Conservation (phyloP, 2,113 vertebrate genomes). For the human (Homo sapiens) region DNA sequence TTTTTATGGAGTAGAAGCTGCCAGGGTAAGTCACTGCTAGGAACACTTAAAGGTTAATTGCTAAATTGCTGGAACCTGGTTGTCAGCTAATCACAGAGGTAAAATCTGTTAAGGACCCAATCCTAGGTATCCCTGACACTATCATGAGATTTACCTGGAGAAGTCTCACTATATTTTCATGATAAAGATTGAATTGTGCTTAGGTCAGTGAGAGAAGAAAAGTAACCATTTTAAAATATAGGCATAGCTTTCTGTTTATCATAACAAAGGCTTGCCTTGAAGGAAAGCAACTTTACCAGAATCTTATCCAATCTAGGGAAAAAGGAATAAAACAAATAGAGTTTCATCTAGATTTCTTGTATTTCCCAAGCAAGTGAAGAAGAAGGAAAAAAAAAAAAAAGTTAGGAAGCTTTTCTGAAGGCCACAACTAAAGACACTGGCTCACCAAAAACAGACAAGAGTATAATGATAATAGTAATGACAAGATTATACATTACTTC, state of each 20-base stretch:
- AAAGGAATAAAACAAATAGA: not conserved
- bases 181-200: not conserved
- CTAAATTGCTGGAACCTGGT: not conserved
- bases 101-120: not conserved
- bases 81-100: not conserved
- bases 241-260: not conserved
- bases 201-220: not conserved
- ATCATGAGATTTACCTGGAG: not conserved
- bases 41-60: not conserved
- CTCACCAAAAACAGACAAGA: not conserved
- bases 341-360: not conserved
- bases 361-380: not conserved
- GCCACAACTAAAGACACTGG: not conserved
- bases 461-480: too few species aligned
- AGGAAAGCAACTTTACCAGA: not conserved
- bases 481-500: not conserved
- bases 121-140: fast-evolving
- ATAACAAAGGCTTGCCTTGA: not conserved
- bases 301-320: not conserved
- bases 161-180: not conserved
- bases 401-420: not conserved
- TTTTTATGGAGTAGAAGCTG: not conserved
- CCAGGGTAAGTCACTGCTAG: not conserved
- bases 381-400: not conserved
- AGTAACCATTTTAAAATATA: not conserved